Evolutionary conservation across 2,113 vertebrate genomes (phyloP), one percentile per base, ranked within the genome.

Genomic region (Hucho hucho): DNA sequence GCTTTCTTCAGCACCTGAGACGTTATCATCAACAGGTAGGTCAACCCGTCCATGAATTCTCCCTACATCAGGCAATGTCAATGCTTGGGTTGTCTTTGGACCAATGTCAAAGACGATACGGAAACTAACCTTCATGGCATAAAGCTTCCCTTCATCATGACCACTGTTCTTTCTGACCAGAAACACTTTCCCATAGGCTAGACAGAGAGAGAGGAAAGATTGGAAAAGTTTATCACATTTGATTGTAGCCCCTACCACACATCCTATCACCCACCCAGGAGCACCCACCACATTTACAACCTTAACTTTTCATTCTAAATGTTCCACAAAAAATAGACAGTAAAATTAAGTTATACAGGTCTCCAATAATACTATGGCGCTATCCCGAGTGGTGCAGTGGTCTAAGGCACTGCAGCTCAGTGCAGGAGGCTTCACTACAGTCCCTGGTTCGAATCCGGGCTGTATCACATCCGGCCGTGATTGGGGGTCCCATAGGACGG

Each of bases 161-260:
- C 95, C 96, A 0, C 91, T 95, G 59, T 94, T 94, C 88, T 97
- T 97, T 67, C 95, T 92, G 71, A 97, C 96, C 85, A 97, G 89
- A 85, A 97, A 97, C 80, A 97, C 96, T 85, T 97, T 97, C 70
- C 96, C 96, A 6, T 97, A 97, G 70, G 96, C 96, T 97, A 89
- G 63, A 88, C 73, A 80, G 79, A 79, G 11, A 77, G 74, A 79
- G 67, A 79, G 58, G 47, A 18, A 18, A 14, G 59, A 9, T 43
- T 43, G 9, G 37, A 43, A 43, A 43, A 9, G 9, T 3, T 43
- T 43, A 43, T 43, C 37, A 43, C 37, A 43, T 43, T 43, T 43
- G 2, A 43, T 43, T 43, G 37, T 9, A 43, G 37, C 37, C 37
- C 7, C 37, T 43, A 11, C 37, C 37, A 43, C 7, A 7, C 37